Percentiles rank a stretch among this genome's conserved stretches.
Evolutionary conservation across 2,797 vertebrate genomes (phyloP).

Genomic region (Ateles fusciceps): DNA sequence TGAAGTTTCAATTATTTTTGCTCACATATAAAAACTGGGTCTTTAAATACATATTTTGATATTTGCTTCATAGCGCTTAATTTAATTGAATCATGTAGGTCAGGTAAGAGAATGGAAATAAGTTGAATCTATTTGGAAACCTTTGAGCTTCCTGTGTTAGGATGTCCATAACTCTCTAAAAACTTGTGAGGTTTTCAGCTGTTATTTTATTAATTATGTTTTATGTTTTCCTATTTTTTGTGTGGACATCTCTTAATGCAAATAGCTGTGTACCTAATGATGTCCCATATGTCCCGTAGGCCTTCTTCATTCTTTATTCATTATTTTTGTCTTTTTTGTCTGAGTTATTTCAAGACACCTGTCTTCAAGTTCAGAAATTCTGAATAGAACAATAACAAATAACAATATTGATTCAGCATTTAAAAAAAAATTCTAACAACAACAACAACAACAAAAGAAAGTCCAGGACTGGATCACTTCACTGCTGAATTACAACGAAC

Average conservation of each 20-base stretch:
- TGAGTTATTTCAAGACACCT: background rate
- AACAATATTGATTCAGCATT: background rate
- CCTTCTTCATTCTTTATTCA: background rate
- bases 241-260: background rate
- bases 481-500: background rate
- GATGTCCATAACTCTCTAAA: background rate
- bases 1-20: background rate
- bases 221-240: background rate
- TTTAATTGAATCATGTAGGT: background rate
- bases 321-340: background rate
- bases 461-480: background rate
- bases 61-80: background rate
- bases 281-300: background rate
- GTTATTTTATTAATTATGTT: background rate
- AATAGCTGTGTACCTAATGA: background rate
- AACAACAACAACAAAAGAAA: background rate
- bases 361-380: background rate
- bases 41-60: background rate
- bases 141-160: background rate
- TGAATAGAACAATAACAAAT: background rate
- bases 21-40: background rate
- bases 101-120: background rate
- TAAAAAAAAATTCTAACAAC: background rate
- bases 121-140: background rate
- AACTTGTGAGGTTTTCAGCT: background rate